A percentile compares a stretch with the other conserved stretches of the same genome.
These are phyloP conservation scores for Drosophila tsacasi DNA, from an alignment of 1,140 invertebrate species.

Conservation along the genomic window DNA sequence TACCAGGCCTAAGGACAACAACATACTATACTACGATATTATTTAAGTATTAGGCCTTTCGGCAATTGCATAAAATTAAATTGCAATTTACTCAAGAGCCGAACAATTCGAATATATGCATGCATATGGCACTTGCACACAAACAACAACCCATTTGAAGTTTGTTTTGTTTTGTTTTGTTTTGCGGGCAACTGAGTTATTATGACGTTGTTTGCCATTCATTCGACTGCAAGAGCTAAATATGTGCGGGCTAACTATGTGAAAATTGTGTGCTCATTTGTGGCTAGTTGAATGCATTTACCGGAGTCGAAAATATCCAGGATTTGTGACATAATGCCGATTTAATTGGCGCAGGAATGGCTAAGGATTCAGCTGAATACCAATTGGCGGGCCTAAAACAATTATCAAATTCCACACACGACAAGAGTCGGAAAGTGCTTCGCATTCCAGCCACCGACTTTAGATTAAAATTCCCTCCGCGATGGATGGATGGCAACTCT, in stretches of 20 bases:
- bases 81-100: constrained; percentile 59
- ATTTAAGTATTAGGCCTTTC: constrained; percentile 32
- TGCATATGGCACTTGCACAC: background rate
- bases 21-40: constrained; percentile 23
- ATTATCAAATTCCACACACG: constrained; percentile 11
- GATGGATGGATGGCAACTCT: constrained; percentile 34
- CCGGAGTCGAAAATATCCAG: constrained; percentile 42
- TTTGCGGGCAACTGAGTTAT: constrained; percentile 66
- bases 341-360: constrained; percentile 54
- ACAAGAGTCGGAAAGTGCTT: constrained; percentile 1
- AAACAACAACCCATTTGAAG: constrained; percentile 32
- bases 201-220: constrained; percentile 62
- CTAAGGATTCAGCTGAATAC: constrained; percentile 20
- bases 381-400: constrained; percentile 5
- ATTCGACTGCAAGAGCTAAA: constrained; percentile 23
- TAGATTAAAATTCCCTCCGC: constrained; percentile 66
- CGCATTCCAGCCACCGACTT: constrained; percentile 28
- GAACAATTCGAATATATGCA: constrained; percentile 21
- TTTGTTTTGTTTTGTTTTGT: constrained; percentile 73
- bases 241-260: constrained; percentile 45
- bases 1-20: constrained; percentile 48
- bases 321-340: constrained; percentile 51
- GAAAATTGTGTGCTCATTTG: constrained; percentile 76
- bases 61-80: constrained; percentile 62
- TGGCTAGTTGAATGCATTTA: constrained; percentile 74